Base-by-base conservation (phyloP, 2,888 invertebrate genomes). In the Ecliptopera silaceata region DNA sequence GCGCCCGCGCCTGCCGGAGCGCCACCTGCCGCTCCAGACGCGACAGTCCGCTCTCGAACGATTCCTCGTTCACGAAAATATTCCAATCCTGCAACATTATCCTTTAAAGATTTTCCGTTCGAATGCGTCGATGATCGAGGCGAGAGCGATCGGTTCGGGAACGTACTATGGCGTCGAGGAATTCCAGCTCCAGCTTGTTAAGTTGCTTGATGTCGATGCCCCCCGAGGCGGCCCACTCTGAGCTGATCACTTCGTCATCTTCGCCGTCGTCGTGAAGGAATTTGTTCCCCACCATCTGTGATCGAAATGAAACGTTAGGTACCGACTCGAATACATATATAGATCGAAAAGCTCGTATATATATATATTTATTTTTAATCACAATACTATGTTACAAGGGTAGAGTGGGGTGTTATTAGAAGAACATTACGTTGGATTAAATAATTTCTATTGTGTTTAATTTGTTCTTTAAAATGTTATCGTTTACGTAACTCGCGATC, bases 281-380 rank as follows among this genome's bases (percentile, higher is more conserved):
- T 92, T 99, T 99, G 74, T 97, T 98, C 51, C 99, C 98, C 71
- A 99, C 95, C 96, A 99, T 96, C 98, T 98, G 80, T 66, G 65
- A 72, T 63, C n/a, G n/a, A n/a, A n/a, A n/a, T n/a, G n/a, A n/a
- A n/a, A n/a, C n/a, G n/a, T n/a, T n/a, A n/a, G n/a, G n/a, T n/a
- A n/a, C n/a, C n/a, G n/a, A n/a, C n/a, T n/a, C n/a, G n/a, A n/a
- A n/a, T n/a, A n/a, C n/a, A n/a, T n/a, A n/a, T n/a, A n/a, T n/a
- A n/a, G n/a, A n/a, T n/a, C n/a, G n/a, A n/a, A n/a, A n/a, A n/a
- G n/a, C n/a, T n/a, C n/a, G n/a, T n/a, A n/a, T n/a, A n/a, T n/a
- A n/a, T n/a, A n/a, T n/a, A n/a, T n/a, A n/a, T n/a, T n/a, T n/a
- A n/a, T n/a, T n/a, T n/a, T n/a, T n/a, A n/a, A n/a, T n/a, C n/a